These are phyloP conservation scores for Manacus vitellinus DNA, from an alignment of 2,113 vertebrate species.

Conservation along the genomic window DNA sequence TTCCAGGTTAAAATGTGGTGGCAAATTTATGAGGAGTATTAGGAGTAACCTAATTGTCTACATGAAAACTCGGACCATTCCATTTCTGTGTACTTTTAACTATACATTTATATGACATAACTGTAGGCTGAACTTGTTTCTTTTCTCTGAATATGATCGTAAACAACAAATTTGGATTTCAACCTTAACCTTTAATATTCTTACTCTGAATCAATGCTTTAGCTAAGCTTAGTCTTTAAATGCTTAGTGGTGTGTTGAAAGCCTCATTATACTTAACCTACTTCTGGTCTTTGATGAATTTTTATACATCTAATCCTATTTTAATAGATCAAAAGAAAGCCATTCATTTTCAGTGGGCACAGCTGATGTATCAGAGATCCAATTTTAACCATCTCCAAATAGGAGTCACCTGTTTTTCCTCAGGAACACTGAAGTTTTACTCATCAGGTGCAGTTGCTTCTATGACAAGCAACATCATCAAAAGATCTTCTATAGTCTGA, in stretches of 20 bases:
- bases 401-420: not conserved
- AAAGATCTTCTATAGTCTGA: not conserved
- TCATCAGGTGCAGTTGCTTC: not conserved
- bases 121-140: not conserved
- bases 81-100: not conserved
- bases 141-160: not conserved
- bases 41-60: not conserved
- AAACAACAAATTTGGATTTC: not conserved
- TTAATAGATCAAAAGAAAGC: not conserved
- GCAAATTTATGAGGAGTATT: not conserved
- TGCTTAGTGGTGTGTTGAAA: not conserved
- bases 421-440: not conserved
- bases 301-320: not conserved
- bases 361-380: not conserved
- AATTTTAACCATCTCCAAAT: not conserved
- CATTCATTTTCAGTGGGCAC: not conserved
- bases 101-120: not conserved
- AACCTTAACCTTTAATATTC: not conserved
- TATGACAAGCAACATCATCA: rapidly evolving
- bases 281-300: not conserved
- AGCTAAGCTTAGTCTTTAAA: not conserved
- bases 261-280: not conserved
- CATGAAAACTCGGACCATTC: not conserved
- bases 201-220: not conserved
- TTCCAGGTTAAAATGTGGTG: not conserved